Conservation (phyloP, 2,888 invertebrate species). For the Orchesellides sinensis region DNA sequence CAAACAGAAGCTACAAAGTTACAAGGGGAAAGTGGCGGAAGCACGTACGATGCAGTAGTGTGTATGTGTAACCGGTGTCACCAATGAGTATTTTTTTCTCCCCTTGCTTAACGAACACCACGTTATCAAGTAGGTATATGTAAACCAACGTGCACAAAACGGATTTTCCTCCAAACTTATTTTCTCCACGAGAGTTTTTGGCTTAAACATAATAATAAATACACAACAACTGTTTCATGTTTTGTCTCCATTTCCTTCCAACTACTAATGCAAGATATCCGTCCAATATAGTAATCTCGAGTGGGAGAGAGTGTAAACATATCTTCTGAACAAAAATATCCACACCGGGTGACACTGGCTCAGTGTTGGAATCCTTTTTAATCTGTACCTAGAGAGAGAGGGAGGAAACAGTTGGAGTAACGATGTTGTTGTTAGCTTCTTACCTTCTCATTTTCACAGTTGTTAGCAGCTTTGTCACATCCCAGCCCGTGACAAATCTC, state of each 20-base stretch:
- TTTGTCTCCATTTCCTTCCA: too few relatives aligned
- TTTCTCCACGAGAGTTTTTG: too few relatives aligned
- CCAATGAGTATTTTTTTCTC: slow-evolving; percentile 29
- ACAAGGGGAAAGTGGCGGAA: too few relatives aligned
- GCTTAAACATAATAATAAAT: too few relatives aligned
- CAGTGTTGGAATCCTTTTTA: slow-evolving; percentile 18
- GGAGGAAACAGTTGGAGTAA: background rate
- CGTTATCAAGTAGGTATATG: too few relatives aligned
- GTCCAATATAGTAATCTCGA: background rate
- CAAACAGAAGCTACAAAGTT: slow-evolving; percentile 24
- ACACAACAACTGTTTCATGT: too few relatives aligned
- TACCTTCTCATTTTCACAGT: slow-evolving; percentile 60
- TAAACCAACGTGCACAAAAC: too few relatives aligned
- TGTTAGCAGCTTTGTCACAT: slow-evolving; percentile 57
- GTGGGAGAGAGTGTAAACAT: background rate
- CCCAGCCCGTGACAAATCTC: slow-evolving; percentile 58
- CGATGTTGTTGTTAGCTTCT: slow-evolving; percentile 51
- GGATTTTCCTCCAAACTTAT: too few relatives aligned
- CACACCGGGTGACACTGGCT: background rate
- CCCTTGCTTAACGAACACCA: background rate
- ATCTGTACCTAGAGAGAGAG: background rate
- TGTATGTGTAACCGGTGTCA: slow-evolving; percentile 33
- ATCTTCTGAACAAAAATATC: too few relatives aligned
- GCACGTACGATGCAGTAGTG: slow-evolving; percentile 8
- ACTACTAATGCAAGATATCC: too few relatives aligned